These are phyloP conservation scores for Ispidina picta DNA, from an alignment of 2,797 vertebrate genomes.

Conservation along the genomic window DNA sequence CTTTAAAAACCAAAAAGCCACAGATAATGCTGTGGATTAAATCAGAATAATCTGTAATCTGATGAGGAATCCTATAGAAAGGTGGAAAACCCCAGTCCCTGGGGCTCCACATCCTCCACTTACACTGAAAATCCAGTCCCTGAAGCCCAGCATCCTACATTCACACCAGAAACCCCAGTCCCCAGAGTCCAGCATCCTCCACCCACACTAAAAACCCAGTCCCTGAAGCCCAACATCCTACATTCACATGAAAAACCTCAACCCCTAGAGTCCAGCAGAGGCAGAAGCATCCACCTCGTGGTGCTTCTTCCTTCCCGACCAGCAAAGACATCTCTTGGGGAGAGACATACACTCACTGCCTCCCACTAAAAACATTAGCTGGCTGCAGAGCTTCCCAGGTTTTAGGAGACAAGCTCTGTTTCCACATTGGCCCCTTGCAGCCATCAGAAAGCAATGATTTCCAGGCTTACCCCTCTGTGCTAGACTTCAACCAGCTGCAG, in stretches of 20 bases:
- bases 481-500: constrained; percentile 60
- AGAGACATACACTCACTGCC: background rate
- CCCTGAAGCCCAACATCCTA: background rate
- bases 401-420: background rate
- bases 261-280: background rate
- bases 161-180: rapidly evolving
- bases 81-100: background rate
- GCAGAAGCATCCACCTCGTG: background rate
- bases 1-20: background rate
- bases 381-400: background rate
- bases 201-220: rapidly evolving
- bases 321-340: background rate
- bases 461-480: constrained; percentile 41
- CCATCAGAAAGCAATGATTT: constrained; percentile 45
- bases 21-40: background rate
- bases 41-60: background rate
- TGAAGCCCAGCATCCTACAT: background rate
- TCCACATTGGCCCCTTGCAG: background rate
- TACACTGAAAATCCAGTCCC: too few relatives aligned
- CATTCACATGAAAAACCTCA: background rate
- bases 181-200: background rate
- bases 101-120: background rate
- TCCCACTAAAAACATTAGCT: background rate
- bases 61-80: background rate
- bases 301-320: background rate